Evolutionary conservation across 2,888 invertebrate species (phyloP), one percentile per base, ranked within the genome.

Genomic region (Drosophila maculinotata): DNA sequence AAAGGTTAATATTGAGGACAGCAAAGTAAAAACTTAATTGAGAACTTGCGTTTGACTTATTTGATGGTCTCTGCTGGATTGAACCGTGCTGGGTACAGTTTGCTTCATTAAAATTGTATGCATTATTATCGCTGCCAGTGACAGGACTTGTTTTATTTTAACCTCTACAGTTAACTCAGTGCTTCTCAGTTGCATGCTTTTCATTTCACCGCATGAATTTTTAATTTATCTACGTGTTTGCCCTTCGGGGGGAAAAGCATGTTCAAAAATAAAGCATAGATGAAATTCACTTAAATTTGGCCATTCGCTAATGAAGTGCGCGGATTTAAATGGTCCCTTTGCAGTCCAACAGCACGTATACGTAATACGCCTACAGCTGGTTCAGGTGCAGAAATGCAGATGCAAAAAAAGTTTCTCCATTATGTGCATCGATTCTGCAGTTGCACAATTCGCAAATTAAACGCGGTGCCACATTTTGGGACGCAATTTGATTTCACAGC

Each of bases 301-400:
- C 39, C 35, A 53, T 48, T 44, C 41, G 53, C 42, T 71, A 71
- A 71, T 71, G 70, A 71, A 65, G 59, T 71, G 71, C 30, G 3
- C 45, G 12, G 47, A 54, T 3, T 36, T 58, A 33, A 41, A 57
- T 41, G 28, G 25, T 10, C 15, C 33, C 47, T 14, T 10, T n/a
- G 9, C n/a, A 20, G 12, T 33, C 33, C 47, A 31, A 47, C 49
- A n/a, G 6, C 25, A 15, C 53, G 59, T 59, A 63, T 68, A 53
- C 59, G 63, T 57, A 53, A 42, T 14, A 30, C 33, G 52, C 58
- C 58, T 48, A 39, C 10, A 17, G 67, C 33, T 26, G 31, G 30
- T 14, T 20, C 35, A 26, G 14, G 7, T 38, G 26, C 17, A 39
- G 30, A 33, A 41, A 20, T 10, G 26, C 36, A 49, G 4, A 38